Conservation (phyloP, 1,140 invertebrate genomes). For the Ceratosolen solmsi region DNA sequence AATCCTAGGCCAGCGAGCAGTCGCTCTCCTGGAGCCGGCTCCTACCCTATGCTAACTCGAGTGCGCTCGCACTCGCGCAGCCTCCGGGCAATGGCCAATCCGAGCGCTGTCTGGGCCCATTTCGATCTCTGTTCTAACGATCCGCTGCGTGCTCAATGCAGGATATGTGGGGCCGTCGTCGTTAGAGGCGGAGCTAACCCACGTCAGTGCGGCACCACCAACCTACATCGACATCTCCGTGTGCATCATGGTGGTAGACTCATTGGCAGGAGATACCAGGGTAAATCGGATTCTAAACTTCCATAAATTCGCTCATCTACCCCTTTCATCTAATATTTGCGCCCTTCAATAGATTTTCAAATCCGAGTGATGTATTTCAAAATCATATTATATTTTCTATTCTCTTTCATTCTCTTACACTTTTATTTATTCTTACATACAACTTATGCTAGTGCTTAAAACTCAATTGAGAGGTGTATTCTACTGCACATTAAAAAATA, state of each 20-base stretch:
- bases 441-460: too few relatives aligned
- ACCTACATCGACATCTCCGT: constrained; percentile 69
- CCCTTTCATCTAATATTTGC: too few relatives aligned
- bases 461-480: too few relatives aligned
- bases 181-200: constrained; percentile 71
- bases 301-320: too few relatives aligned
- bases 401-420: too few relatives aligned
- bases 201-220: constrained; percentile 71
- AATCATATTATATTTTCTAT: too few relatives aligned
- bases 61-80: constrained; percentile 70
- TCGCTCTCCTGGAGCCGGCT: background rate
- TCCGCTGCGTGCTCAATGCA: constrained; percentile 69
- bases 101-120: constrained; percentile 72
- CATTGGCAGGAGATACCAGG: constrained; percentile 70
- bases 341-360: too few relatives aligned
- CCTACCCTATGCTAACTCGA: constrained; percentile 54
- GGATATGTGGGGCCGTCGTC: constrained; percentile 71
- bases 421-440: too few relatives aligned
- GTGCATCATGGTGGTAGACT: constrained; percentile 72
- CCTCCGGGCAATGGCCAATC: constrained; percentile 70
- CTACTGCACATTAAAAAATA: too few relatives aligned
- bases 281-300: constrained; percentile 55
- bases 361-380: too few relatives aligned
- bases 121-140: constrained; percentile 71
- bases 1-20: background rate